Conservation (phyloP, 2,888 invertebrate species). For the Stenodema calcarata region DNA sequence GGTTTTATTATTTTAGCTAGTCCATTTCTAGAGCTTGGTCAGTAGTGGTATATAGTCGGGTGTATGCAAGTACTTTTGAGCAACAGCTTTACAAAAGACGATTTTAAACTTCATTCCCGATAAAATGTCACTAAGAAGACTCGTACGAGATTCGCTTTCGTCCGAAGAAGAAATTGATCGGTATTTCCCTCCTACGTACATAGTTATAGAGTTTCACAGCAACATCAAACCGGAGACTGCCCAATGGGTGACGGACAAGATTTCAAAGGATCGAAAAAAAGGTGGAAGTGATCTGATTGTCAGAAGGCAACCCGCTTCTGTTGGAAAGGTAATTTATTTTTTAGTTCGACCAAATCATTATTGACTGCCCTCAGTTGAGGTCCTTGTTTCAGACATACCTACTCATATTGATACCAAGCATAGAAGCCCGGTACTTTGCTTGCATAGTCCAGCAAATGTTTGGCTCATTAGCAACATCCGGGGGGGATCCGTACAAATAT, state of each 20-base stretch:
- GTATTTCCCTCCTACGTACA: slow-evolving; percentile 63
- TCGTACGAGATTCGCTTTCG: slow-evolving; percentile 14
- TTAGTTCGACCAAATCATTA: no score
- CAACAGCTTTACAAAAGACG: not conserved
- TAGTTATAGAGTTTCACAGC: slow-evolving; percentile 64
- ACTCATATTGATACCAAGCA: no score
- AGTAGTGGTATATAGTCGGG: not conserved
- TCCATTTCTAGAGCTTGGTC: not conserved
- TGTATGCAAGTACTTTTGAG: not conserved
- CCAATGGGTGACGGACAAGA: slow-evolving; percentile 66
- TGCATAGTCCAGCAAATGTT: no score
- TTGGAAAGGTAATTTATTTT: slow-evolving; percentile 58
- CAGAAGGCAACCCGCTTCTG: slow-evolving; percentile 62
- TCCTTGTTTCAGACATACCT: no score
- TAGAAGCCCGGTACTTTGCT: no score
- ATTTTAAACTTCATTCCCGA: not conserved
- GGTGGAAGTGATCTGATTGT: slow-evolving; percentile 68
- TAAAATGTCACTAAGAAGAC: not conserved
- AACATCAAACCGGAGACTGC: slow-evolving; percentile 64
- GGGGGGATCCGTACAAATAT: no score
- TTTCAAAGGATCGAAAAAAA: slow-evolving; percentile 64
- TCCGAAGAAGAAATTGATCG: slow-evolving; percentile 24
- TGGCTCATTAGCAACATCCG: no score
- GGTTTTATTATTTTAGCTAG: not conserved
- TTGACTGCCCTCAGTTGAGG: no score